Evolutionary conservation across 2,888 invertebrate species (phyloP).

Genomic region (Leptopterna dolabrata): DNA sequence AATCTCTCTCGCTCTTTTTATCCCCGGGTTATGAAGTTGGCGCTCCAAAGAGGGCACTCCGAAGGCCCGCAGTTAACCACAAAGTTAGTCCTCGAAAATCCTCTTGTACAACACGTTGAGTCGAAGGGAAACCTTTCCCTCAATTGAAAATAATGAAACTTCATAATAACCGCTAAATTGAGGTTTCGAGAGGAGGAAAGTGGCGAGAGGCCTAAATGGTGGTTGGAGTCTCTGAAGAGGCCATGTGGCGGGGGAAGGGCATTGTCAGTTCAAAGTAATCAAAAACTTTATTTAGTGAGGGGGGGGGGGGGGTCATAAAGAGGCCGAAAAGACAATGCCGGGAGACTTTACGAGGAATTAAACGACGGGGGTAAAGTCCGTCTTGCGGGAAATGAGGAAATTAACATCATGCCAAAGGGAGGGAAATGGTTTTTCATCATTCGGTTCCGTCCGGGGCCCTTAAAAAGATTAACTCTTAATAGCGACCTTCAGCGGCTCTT

Average conservation of each 20-base stretch:
- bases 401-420: slow-evolving; percentile 47
- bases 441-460: slow-evolving; percentile 32
- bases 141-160: slow-evolving; percentile 50
- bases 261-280: slow-evolving; percentile 51
- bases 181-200: slow-evolving; percentile 18
- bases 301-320: slow-evolving; percentile 38
- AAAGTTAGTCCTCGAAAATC: neutral
- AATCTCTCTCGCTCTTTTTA: neutral
- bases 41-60: neutral
- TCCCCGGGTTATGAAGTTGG: neutral
- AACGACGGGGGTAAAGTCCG: slow-evolving; percentile 40
- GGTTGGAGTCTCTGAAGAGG: neutral
- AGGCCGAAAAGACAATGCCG: slow-evolving; percentile 36
- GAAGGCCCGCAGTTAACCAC: neutral
- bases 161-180: slow-evolving; percentile 43
- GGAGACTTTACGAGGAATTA: slow-evolving; percentile 52
- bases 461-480: slow-evolving; percentile 42
- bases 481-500: slow-evolving; percentile 13
- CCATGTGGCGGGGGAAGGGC: neutral
- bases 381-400: slow-evolving; percentile 54
- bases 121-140: neutral
- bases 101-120: slow-evolving; percentile 13
- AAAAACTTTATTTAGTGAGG: slow-evolving; percentile 53
- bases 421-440: slow-evolving; percentile 42
- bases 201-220: slow-evolving; percentile 26